phyloP scores from a whole-genome alignment of 2,113 vertebrate genomes.

The Chaetura pelagica region DNA sequence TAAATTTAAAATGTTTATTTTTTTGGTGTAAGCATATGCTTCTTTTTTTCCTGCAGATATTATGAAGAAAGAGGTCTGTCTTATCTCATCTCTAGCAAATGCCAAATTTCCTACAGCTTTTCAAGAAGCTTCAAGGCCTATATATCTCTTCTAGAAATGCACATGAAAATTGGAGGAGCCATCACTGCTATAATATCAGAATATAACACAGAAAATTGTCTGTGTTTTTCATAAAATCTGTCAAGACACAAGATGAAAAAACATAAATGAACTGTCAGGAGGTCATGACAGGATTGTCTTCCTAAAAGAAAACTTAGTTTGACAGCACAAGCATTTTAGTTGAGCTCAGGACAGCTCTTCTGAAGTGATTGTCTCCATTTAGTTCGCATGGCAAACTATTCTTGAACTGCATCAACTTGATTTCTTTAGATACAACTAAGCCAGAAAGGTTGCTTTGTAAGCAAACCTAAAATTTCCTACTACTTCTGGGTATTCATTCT shows the following conservation, averaged over 20 bases:
- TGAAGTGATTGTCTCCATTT: not conserved
- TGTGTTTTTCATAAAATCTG: not conserved
- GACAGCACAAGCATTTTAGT: not conserved
- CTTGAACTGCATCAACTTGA: not conserved
- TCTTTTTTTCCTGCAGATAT: not conserved
- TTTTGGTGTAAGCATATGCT: not conserved
- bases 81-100: not conserved
- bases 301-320: not conserved
- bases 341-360: not conserved
- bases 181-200: not conserved
- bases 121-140: not conserved
- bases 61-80: not conserved
- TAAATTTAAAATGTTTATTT: not conserved
- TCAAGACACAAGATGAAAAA: not conserved
- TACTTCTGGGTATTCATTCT: not conserved
- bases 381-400: not conserved
- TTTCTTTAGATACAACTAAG: not conserved
- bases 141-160: not conserved
- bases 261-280: not conserved
- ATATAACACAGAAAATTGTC: not conserved
- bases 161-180: not conserved
- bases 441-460: not conserved
- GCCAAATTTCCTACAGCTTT: not conserved
- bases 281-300: not conserved
- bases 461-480: not conserved